Percentiles rank a stretch among this genome's conserved stretches.
Conservation (phyloP, 2,797 vertebrate species). For the Taenioides sp. region DNA sequence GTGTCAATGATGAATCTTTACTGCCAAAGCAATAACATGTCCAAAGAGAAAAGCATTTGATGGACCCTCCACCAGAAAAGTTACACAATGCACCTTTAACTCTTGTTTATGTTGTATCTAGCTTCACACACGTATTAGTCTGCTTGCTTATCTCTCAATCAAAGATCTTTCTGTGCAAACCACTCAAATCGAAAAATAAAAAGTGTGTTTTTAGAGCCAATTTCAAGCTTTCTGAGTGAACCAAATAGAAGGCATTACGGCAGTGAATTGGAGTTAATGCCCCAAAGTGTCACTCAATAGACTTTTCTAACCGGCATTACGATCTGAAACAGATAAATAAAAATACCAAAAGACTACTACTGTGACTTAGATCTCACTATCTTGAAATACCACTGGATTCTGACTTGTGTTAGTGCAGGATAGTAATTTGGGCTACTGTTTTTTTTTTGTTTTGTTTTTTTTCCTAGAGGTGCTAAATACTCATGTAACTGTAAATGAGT, state of each 20-base stretch:
- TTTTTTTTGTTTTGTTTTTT: not conserved
- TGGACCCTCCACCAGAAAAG: too few relatives aligned
- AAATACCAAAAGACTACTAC: slow-evolving; percentile 50
- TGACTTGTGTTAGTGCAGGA: slow-evolving; percentile 24
- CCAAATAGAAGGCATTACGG: slow-evolving; percentile 70
- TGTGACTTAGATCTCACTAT: slow-evolving; percentile 12
- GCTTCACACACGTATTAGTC: slow-evolving; percentile 52
- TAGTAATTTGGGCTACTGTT: slow-evolving; percentile 53
- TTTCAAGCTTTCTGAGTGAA: slow-evolving; percentile 63
- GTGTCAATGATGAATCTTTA: too few relatives aligned
- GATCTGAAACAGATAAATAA: slow-evolving; percentile 43
- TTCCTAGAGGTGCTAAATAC: too few relatives aligned
- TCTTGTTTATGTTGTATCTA: slow-evolving; percentile 49
- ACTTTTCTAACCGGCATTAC: slow-evolving; percentile 42
- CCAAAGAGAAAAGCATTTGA: too few relatives aligned
- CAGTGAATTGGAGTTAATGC: slow-evolving; percentile 71
- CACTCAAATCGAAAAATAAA: slow-evolving; percentile 47
- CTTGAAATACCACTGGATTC: slow-evolving; percentile 8
- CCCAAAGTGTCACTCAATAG: slow-evolving; percentile 72
- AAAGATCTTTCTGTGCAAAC: slow-evolving; percentile 71
- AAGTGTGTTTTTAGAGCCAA: slow-evolving; percentile 50
- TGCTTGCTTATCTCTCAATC: slow-evolving; percentile 67
- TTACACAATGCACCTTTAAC: slow-evolving; percentile 13
- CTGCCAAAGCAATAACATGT: too few relatives aligned
- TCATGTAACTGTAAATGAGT: not conserved